Evolutionary conservation across 2,888 invertebrate genomes (phyloP), one percentile per base, ranked within the genome.

Genomic region (Bibio marci): DNA sequence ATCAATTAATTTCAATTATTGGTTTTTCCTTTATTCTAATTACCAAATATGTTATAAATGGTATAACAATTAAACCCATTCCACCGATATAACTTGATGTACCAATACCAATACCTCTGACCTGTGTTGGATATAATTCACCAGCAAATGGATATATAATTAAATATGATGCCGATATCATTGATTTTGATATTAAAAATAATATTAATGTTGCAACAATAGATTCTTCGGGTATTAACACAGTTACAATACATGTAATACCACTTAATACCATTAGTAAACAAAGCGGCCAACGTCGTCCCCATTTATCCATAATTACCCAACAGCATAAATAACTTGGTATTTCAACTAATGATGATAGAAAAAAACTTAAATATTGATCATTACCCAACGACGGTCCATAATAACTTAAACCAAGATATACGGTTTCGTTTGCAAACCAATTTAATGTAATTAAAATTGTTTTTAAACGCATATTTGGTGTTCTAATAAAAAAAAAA

Each of bases 131-230:
- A 61, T 90, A 90, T 17, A 91, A 59, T 63, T 91, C 91, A 10
- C 86, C 86, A 48, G 88, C 88, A 59, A 90, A 90, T 1, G 90
- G 88, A 59, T 90, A 91, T 50, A 91, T 86, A 45, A 88, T 86
- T 41, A 88, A 66, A 63, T 88, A 91, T 6, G 88, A 86, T 6
- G 87, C 87, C 2, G 90, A 88, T 54, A 90, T 82, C 46, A 87
- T 74, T 46, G 85, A 85, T 63, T 91, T 91, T 12, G 88, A 81
- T 51, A 86, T 66, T 30, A 86, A 63, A 58, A 80, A 88, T 14
- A 87, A 62, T 41, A 79, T 66, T 32, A 87, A 62, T 30, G 85
- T 86, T 52, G 75, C 70, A 41, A 67, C 70, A 40, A 76, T 72
- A 35, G 80, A 80, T 63, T 83, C 85, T 54, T 71, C 62, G 1